Percentiles rank a stretch among this genome's conserved stretches.
Evolutionary conservation across 1,140 invertebrate genomes (phyloP).

Genomic region (Lutraria rhynchaena): DNA sequence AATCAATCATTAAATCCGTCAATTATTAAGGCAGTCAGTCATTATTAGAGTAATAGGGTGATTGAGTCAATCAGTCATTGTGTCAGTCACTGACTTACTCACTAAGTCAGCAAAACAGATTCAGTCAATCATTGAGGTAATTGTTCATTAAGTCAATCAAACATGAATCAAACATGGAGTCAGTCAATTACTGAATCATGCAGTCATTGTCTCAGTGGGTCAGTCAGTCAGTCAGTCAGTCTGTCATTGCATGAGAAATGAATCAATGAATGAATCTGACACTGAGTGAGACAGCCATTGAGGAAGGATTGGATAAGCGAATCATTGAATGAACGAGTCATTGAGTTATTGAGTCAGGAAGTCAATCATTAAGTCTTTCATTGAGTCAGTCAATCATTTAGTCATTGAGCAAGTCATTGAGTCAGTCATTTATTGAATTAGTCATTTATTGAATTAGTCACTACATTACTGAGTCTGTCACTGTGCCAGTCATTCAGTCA

Average conservation of each 20-base stretch:
- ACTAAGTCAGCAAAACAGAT: slow-evolving; percentile 36
- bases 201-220: slow-evolving; percentile 48
- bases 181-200: slow-evolving; percentile 37
- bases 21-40: slow-evolving; percentile 28
- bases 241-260: slow-evolving; percentile 30
- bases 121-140: slow-evolving; percentile 33
- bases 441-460: slow-evolving; percentile 43
- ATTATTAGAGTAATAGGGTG: slow-evolving; percentile 9
- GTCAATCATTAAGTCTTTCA: slow-evolving; percentile 49
- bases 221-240: slow-evolving; percentile 51
- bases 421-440: slow-evolving; percentile 35
- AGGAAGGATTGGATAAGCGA: slow-evolving; percentile 15
- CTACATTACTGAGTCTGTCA: slow-evolving; percentile 39
- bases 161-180: slow-evolving; percentile 36
- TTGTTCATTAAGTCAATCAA: slow-evolving; percentile 48
- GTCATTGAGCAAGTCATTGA: slow-evolving; percentile 44
- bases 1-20: slow-evolving; percentile 45
- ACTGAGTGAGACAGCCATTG: slow-evolving; percentile 41
- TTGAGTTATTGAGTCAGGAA: slow-evolving; percentile 45
- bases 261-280: slow-evolving; percentile 26
- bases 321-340: slow-evolving; percentile 42
- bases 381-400: slow-evolving; percentile 51
- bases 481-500: slow-evolving; percentile 36
- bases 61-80: slow-evolving; percentile 32
- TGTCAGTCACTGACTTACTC: slow-evolving; percentile 37